Conservation (phyloP, 2,797 vertebrate species). For the Avahi laniger region DNA sequence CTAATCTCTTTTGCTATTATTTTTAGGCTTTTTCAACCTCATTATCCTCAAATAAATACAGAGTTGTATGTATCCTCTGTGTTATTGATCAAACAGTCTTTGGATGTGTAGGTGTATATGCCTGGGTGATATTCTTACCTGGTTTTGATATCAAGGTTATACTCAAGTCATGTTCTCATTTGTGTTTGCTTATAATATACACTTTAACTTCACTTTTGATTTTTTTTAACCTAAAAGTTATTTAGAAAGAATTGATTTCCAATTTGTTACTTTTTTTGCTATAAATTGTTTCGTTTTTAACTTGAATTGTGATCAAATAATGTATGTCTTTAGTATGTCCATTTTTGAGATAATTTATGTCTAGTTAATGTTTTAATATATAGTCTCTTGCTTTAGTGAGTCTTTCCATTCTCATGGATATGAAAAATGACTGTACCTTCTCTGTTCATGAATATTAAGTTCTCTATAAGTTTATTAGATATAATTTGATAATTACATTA, state of each 20-base stretch:
- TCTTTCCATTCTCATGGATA: not conserved
- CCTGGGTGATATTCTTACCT: not conserved
- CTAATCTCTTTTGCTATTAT: not conserved
- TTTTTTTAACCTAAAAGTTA: conserved; percentile 6
- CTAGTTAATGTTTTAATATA: not conserved
- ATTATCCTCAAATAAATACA: not conserved
- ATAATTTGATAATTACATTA: not conserved
- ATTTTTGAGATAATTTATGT: not conserved
- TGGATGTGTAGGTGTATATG: not conserved
- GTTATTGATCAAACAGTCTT: not conserved
- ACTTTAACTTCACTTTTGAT: not conserved
- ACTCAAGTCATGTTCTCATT: not conserved
- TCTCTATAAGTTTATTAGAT: not conserved
- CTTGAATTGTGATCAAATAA: not conserved
- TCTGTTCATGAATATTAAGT: not conserved
- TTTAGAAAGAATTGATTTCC: not conserved
- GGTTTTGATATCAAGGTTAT: not conserved
- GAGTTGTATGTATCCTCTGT: not conserved
- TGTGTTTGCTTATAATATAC: not conserved
- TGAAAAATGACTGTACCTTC: not conserved
- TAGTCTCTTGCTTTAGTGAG: not conserved
- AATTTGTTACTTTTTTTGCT: not conserved
- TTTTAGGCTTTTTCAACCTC: not conserved
- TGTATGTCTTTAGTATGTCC: not conserved
- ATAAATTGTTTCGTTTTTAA: not conserved